Evolutionary conservation across 2,113 vertebrate genomes (phyloP), one percentile per base, ranked within the genome.

Genomic region (Coreoperca whiteheadi): DNA sequence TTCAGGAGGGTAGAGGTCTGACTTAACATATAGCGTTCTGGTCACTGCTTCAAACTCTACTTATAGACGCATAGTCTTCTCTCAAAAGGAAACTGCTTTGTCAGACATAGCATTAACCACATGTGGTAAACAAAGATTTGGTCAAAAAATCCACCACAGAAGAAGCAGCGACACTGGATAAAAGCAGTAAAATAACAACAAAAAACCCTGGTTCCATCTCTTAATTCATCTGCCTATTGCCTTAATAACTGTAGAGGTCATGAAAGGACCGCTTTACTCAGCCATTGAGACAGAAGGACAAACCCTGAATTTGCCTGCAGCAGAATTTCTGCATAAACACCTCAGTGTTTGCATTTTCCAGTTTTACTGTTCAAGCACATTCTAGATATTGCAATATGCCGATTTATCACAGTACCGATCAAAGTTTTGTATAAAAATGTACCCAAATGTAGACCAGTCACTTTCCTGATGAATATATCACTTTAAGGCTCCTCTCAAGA

Each of bases 11-110:
- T 23, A 11, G 32, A 79, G 20, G 30, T 66, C 28, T 30, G 25
- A 25, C 4, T 53, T 32, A 8, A n/a, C 1, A 10, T 8, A 20
- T 10, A 6, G 2, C 30, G 0, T 37, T 50, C 23, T 65, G 21
- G 18, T 70, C 50, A 48, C 20, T 60, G 18, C 68, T 65, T n/a
- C 18, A 66, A 18, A 32, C 57, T 63, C 10, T 43, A 23, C 14
- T 12, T 48, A 71, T 0, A 9, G 6, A 37, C 12, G 1, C 46
- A 74, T 54, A 5, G 15, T 67, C 6, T 66, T 37, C 6, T 69
- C 50, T 59, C 11, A 75, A 43, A 69, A 70, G 61, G 75, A 83
- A 90, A 77, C 37, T 46, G 7, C 16, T 81, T 68, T 65, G 56
- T 71, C 68, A 77, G 70, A 77, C 70, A 73, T 43, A 83, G 61